These are phyloP conservation scores for Aurelia aurita DNA, from an alignment of 30 jellyfish, hydroid and myxozoan genomes.

Conservation along the genomic window DNA sequence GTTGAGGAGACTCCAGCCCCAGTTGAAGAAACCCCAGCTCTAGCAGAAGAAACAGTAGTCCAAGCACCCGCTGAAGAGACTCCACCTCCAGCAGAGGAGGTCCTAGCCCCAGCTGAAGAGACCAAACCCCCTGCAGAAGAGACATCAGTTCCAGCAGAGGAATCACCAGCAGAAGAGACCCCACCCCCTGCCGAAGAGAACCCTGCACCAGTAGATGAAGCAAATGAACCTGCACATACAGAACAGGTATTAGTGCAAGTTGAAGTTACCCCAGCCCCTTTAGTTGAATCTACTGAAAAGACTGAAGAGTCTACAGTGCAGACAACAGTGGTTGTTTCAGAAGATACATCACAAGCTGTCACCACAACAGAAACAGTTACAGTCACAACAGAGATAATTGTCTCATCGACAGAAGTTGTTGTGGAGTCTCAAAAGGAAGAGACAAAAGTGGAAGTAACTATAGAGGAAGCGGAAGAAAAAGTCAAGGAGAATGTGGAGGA, in stretches of 20 bases:
- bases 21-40: background rate
- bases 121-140: background rate
- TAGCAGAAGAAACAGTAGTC: background rate
- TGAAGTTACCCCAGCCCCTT: no score
- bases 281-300: no score
- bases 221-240: background rate
- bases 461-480: no score
- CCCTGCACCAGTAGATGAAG: background rate
- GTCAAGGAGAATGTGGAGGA: no score
- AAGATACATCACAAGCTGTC: background rate
- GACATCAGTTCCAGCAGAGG: background rate
- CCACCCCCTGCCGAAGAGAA: background rate
- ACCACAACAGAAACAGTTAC: conserved; percentile 2
- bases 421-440: background rate
- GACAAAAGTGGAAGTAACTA: background rate
- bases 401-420: background rate
- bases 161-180: background rate
- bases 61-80: background rate
- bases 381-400: conserved; percentile 9
- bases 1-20: no score
- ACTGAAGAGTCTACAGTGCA: no score
- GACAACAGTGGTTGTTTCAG: no score
- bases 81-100: conserved; percentile 3
- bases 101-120: background rate
- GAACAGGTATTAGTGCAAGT: no score